Conservation (phyloP, 1,140 invertebrate species). For the Stenopsyche tienmushanensis region DNA sequence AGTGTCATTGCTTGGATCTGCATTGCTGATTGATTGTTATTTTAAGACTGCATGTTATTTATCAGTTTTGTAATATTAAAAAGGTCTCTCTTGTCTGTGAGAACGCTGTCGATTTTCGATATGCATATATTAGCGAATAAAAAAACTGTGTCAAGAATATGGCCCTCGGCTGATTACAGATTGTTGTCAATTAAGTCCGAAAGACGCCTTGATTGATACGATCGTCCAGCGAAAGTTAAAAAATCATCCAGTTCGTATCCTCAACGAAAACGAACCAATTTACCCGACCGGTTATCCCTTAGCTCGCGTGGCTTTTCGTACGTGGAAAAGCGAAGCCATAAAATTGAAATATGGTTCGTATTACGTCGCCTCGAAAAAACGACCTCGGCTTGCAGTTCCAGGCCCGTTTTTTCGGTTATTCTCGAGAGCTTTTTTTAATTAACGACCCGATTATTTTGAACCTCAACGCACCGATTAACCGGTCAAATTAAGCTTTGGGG, state of each 20-base stretch:
- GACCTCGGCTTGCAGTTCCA: too few species aligned
- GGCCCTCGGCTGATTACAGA: background rate
- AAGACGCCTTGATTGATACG: background rate
- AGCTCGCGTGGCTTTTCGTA: background rate
- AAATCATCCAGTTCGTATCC: background rate
- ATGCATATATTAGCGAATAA: too few species aligned
- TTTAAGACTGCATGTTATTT: too few species aligned
- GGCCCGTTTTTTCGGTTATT: background rate
- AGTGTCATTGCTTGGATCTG: too few species aligned
- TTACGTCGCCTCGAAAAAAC: constrained; percentile 1
- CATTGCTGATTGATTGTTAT: too few species aligned
- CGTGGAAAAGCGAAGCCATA: background rate
- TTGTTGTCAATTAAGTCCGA: constrained; percentile 3
- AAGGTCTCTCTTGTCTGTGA: too few species aligned
- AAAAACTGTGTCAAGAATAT: background rate
- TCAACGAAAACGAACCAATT: constrained; percentile 2
- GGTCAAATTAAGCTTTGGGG: background rate
- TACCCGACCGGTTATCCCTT: background rate
- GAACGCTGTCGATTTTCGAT: too few species aligned
- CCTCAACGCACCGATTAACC: background rate
- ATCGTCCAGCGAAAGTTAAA: constrained; percentile 9
- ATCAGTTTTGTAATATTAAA: too few species aligned
- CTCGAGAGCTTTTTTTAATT: background rate
- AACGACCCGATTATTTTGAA: constrained; percentile 1
- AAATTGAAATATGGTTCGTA: constrained; percentile 16